Conservation (phyloP, 2,113 vertebrate genomes). For the Ceyx margarethae region DNA sequence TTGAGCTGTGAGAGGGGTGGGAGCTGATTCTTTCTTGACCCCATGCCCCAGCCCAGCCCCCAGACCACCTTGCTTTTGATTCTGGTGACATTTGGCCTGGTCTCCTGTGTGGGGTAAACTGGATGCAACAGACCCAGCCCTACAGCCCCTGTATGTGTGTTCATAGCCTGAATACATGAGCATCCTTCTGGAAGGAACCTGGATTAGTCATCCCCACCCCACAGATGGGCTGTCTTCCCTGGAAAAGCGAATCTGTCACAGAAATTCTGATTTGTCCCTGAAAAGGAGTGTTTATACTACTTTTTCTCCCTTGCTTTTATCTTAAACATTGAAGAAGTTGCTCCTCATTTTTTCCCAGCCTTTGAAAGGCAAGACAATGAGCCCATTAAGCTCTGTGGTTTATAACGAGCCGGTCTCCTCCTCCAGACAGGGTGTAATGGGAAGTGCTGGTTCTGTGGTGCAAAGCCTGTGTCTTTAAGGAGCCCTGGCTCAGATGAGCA, state of each 20-base stretch:
- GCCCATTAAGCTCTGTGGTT: not conserved
- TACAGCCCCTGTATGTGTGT: not conserved
- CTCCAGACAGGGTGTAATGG: not conserved
- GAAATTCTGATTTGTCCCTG: conserved; percentile 31
- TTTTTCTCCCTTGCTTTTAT: not conserved
- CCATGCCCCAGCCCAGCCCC: not conserved
- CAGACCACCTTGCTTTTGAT: not conserved
- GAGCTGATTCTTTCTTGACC: not conserved
- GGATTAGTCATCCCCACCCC: conserved; percentile 58
- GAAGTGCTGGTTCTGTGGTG: not conserved
- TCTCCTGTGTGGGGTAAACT: not conserved
- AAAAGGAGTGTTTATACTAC: not conserved
- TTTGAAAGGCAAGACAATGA: not conserved
- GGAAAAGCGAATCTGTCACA: conserved; percentile 41
- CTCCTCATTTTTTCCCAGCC: not conserved
- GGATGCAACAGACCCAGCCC: not conserved
- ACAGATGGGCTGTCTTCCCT: conserved; percentile 53
- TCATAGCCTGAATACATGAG: conserved; percentile 10
- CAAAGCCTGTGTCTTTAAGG: conserved; percentile 40
- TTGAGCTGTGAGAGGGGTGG: not conserved
- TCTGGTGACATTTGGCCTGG: not conserved
- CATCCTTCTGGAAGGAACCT: conserved; percentile 61
- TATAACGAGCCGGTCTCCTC: not conserved
- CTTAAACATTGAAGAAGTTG: not conserved
- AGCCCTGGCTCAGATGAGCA: not conserved